Evolutionary conservation across 53 echinoderm and acorn worm species (phyloP), one percentile per base, ranked within the genome.

Genomic region (Temnopleurus reevesii): DNA sequence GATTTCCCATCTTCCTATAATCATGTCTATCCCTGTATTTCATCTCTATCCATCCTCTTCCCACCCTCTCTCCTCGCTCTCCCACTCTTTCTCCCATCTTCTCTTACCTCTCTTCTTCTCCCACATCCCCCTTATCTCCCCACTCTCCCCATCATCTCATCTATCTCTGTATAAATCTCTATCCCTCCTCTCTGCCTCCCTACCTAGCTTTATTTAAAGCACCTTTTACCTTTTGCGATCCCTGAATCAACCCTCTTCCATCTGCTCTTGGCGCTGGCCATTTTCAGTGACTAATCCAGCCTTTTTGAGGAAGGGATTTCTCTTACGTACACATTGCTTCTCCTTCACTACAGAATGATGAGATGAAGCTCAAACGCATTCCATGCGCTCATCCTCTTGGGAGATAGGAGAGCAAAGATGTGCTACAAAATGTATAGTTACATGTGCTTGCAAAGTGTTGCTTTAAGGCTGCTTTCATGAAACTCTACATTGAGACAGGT

Each of bases 211-310:
- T 65, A 65, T 65, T 33, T 65, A 34, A 65, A 35, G 65, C 65
- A 17, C 65, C 34, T 34, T 18, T 65, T 34, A 18, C 35, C 7
- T 6, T 35, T 35, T 35, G 18, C 65, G 18, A 65, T 33, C 19
- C 65, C 65, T 65, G 65, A 65, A 65, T 65, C 17, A 65, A 65
- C 65, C 19, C 34, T 65, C 33, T 65, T 65, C 65, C 35, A 65
- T 65, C 34, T 35, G 33, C 65, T 35, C 65, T 35, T 17, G 65
- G 65, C 65, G 19, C 18, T 65, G 34, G 34, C 35, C 33, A 65
- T 65, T 59, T 59, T 28, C 10, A 4, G 59, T 10, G 28, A 59
- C 59, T 59, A 59, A 59, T 59, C 59, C 59, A 59, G 59, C 59
- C n/a, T n/a, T 59, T 59, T 65, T 65, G 36, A 65, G 35, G 35